These are phyloP conservation scores for Hirtodrosophila trivittata DNA, from an alignment of 2,888 invertebrate genomes.

Conservation along the genomic window DNA sequence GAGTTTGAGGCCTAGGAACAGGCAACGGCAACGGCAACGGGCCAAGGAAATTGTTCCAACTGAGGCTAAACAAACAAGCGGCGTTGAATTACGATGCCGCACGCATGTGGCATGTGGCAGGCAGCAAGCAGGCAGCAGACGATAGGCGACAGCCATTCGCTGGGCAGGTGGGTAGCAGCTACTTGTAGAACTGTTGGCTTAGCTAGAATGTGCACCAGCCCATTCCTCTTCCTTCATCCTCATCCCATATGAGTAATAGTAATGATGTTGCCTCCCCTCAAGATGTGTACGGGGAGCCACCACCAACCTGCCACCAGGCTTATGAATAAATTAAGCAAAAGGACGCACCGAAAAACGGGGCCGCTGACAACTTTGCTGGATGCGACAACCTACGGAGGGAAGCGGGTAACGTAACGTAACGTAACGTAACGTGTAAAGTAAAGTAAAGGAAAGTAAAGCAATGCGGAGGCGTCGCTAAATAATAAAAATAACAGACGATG, in stretches of 20 bases:
- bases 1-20: background rate
- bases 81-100: slow-evolving; percentile 76
- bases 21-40: slow-evolving; percentile 15
- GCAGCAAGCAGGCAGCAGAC: slow-evolving; percentile 23
- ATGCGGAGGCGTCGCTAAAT: slow-evolving; percentile 48
- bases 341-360: slow-evolving; percentile 34
- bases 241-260: slow-evolving; percentile 71
- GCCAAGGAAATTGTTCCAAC: slow-evolving; percentile 65
- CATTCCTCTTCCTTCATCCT: too few relatives aligned
- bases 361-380: slow-evolving; percentile 10
- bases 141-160: slow-evolving; percentile 17
- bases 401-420: background rate
- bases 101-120: slow-evolving; percentile 57
- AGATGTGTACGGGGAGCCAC: slow-evolving; percentile 38
- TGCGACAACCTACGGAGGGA: background rate
- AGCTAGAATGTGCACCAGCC: too few relatives aligned
- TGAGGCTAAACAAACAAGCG: slow-evolving; percentile 71
- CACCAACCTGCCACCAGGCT: slow-evolving; percentile 66
- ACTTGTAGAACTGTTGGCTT: too few relatives aligned
- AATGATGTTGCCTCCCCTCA: slow-evolving; percentile 73
- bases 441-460: slow-evolving; percentile 20
- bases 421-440: slow-evolving; percentile 1
- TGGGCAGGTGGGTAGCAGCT: background rate
- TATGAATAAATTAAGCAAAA: slow-evolving; percentile 78
- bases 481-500: slow-evolving; percentile 59